Conservation (phyloP, 2,888 invertebrate genomes). For the Ecliptopera silaceata region DNA sequence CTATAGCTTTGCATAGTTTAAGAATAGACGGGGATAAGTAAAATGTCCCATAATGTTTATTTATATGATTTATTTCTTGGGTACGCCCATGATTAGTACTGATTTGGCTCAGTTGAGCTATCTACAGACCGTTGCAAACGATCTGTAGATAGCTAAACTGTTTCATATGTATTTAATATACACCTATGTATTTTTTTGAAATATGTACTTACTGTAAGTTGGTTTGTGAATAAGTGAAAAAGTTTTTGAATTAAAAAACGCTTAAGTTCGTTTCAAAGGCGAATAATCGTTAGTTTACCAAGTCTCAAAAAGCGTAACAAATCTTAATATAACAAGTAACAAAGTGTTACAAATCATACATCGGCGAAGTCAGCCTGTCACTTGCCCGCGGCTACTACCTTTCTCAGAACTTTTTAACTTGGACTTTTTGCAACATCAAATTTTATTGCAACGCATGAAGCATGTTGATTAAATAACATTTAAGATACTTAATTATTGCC, state of each 20-base stretch:
- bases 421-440: slow-evolving; percentile 28
- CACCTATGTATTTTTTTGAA: no score
- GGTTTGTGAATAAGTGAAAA: no score
- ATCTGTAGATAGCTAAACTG: no score
- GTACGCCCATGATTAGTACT: no score
- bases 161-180: no score
- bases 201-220: no score
- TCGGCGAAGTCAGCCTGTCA: slow-evolving; percentile 54
- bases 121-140: no score
- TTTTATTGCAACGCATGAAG: slow-evolving; percentile 23
- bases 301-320: slow-evolving; percentile 53
- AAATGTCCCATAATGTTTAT: no score
- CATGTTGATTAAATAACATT: slow-evolving; percentile 45
- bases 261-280: slow-evolving; percentile 10
- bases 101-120: no score
- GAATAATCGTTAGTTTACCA: slow-evolving; percentile 34
- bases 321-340: slow-evolving; percentile 43
- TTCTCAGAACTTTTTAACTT: slow-evolving; percentile 30
- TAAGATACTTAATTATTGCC: slow-evolving; percentile 23
- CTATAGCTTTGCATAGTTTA: no score
- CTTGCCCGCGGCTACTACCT: slow-evolving; percentile 37
- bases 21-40: no score
- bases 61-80: no score
- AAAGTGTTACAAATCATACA: slow-evolving; percentile 46
- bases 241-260: slow-evolving; percentile 5